A percentile compares a stretch with the other conserved stretches of the same genome.
Conservation (phyloP, 2,113 vertebrate genomes). For the Callaeas wilsoni region DNA sequence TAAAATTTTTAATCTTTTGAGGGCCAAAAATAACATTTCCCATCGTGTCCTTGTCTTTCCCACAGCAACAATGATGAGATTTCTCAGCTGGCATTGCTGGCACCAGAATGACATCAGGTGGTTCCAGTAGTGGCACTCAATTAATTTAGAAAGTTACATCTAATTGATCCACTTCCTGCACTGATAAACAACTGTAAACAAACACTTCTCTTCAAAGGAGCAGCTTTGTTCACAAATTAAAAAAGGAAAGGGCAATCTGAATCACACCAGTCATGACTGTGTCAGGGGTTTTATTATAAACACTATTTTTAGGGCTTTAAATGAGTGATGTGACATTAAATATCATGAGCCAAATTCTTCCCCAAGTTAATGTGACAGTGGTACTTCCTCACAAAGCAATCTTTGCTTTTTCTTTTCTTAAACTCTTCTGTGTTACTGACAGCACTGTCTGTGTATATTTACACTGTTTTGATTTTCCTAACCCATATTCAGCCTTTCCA, state of each 20-base stretch:
- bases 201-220: slow-evolving; percentile 51
- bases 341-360: background rate
- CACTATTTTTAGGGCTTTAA: slow-evolving; percentile 6
- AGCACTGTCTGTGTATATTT: background rate
- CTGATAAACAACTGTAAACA: slow-evolving; percentile 53
- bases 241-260: slow-evolving; percentile 21
- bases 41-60: slow-evolving; percentile 16
- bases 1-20: slow-evolving; percentile 42
- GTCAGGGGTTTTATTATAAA: slow-evolving; percentile 47
- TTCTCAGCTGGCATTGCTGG: slow-evolving; percentile 42
- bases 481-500: background rate
- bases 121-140: slow-evolving; percentile 45
- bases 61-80: background rate
- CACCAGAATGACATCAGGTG: background rate
- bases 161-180: slow-evolving; percentile 59
- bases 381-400: background rate
- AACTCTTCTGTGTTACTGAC: background rate
- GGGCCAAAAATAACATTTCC: slow-evolving; percentile 42
- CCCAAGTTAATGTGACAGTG: background rate
- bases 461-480: background rate
- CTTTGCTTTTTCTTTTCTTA: background rate
- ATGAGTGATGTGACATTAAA: background rate
- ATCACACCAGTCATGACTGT: background rate
- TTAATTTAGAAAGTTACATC: slow-evolving; percentile 48
- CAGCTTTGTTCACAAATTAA: slow-evolving; percentile 8